Base-by-base conservation (phyloP, 1,140 invertebrate genomes). In the Riptortus pedestris region DNA sequence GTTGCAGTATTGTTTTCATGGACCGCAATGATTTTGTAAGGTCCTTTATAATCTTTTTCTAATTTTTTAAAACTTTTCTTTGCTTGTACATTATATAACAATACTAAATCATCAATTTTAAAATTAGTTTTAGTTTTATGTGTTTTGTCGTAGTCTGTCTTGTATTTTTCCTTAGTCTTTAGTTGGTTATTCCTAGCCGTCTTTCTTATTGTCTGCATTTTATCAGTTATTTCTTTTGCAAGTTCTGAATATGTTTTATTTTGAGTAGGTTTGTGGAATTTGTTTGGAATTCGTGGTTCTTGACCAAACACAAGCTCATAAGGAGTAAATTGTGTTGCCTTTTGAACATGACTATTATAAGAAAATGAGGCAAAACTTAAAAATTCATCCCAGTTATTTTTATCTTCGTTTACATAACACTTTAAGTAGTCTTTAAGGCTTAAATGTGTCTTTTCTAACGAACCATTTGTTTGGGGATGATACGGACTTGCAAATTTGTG, bases 401-500 rank as follows among this genome's bases (percentile, higher is more conserved):
- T 38, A 14, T 38, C 31, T 7, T 38, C 31, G 14, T 38, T 38
- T 7, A 59, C n/a, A 11, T 59, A 31, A 14, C 26, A 29, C 22
- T 29, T 59, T 2, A 31, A 4, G 4, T 4, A 59, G 4, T 59
- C 26, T 29, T 59, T 59, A 4, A 29, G 27, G 57, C n/a, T 33
- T 18, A 59, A 33, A 22, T 59, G 57, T 59, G 31, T 38, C 14
- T 33, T 31, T 59, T 59, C 28, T 59, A 59, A 18, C 7, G 27
- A 31, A 2, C 57, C 57, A 4, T 29, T 31, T 2, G 57, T 29
- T 31, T 59, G 26, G 2, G 26, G 28, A 18, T 59, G 31, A 14
- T 38, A 38, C 5, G 31, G 31, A 38, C 31, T 38, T 38, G 31
- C 31, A 38, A 71, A 16, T 80, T 5, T 38, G 14, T 38, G 31